These are phyloP conservation scores for Oceanodroma tethys DNA, from an alignment of 2,113 vertebrate genomes.

Conservation along the genomic window DNA sequence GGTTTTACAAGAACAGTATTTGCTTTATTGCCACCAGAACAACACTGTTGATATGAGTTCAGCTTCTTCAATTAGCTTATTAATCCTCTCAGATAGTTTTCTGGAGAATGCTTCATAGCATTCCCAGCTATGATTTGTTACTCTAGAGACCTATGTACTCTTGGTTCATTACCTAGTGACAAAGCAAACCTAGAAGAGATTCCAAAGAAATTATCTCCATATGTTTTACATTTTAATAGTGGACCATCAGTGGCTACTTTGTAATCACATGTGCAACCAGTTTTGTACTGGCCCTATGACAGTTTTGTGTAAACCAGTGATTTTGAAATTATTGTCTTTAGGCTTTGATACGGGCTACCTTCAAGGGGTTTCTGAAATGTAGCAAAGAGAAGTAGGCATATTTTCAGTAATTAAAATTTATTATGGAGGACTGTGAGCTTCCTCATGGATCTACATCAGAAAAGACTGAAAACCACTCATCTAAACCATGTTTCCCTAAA, in stretches of 20 bases:
- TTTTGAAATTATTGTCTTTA: not conserved
- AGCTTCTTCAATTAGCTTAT: not conserved
- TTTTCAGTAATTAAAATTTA: not conserved
- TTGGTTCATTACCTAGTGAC: not conserved
- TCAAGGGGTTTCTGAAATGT: not conserved
- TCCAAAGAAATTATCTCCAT: not conserved
- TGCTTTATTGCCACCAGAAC: not conserved
- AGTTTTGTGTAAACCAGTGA: not conserved
- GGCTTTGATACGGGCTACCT: not conserved
- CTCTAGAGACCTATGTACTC: not conserved
- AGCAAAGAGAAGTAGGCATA: not conserved
- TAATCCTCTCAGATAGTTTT: not conserved
- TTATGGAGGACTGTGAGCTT: not conserved
- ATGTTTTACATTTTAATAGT: not conserved
- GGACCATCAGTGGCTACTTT: not conserved
- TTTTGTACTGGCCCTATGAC: not conserved
- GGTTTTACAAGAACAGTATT: not conserved
- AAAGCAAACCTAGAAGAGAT: not conserved
- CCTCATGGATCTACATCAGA: not conserved
- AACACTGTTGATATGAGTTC: not conserved
- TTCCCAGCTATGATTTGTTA: not conserved
- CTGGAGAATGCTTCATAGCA: not conserved
- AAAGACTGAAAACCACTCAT: not conserved
- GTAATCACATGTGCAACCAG: fast-evolving
- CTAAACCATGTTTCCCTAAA: not conserved